Base-by-base conservation (phyloP, 2,888 invertebrate species). In the Perithous albicinctus region DNA sequence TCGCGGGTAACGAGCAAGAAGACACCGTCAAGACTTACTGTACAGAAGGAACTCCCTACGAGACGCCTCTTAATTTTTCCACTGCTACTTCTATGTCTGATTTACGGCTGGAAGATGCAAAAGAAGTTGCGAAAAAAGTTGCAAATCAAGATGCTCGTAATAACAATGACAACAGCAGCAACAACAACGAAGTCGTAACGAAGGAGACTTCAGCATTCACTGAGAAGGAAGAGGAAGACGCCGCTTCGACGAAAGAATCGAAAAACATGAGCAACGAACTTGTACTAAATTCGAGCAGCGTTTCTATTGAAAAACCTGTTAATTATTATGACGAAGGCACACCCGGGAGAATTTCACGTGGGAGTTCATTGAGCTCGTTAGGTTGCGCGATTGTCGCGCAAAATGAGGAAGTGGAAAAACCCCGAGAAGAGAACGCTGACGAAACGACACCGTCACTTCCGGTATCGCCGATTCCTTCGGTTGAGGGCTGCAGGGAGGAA, bases 41-140 rank as follows among this genome's bases (percentile, higher is more conserved):
- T 89, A 98, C 98, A 0, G 98, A 98, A 93, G 98, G 97, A 29
- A 98, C 98, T 0, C 97, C 97, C 0, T 96, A 97, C 88, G 96
- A 96, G 91, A 96, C 96, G 0, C 95, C 95, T 0, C 93, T 94
- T 76, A 91, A 91, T 86, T 97, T 98, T 91, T 98, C 98, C 0
- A 97, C 96, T 6, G 97, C 98, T 0, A 98, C 98, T 0, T 98
- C 98, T 0, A 96, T 98, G 94, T 97, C 97, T 0, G 98, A 98
- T 93, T 94, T 98, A 38, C 94, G 96, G 15, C 93, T 95, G 1
- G 93, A 93, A 29, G 90, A 90, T 15, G 51, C 85, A 1, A 91
- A 91, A 32, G 90, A 91, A 15, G 84, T 84, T 1, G 89, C 59
- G 8, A 59, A 35, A 15, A 59, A 59, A 32, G 59, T 59, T 2